phyloP scores from a whole-genome alignment of 2,797 vertebrate genomes.

The Kryptolebias ocellatus region DNA sequence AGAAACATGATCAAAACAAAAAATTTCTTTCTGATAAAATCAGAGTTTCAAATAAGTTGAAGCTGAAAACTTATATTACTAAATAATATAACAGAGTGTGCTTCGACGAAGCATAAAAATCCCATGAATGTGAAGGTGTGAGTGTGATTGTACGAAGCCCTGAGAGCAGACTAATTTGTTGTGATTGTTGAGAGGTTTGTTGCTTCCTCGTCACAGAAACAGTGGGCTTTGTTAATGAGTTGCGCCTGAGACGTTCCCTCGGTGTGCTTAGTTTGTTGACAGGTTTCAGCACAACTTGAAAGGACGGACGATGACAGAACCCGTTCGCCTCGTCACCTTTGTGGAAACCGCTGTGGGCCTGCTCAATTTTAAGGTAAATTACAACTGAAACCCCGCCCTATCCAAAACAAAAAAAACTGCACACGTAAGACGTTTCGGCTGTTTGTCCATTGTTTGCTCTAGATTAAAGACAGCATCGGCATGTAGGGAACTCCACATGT shows the following conservation, averaged over 20 bases:
- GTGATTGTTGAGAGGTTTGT: conserved; percentile 35
- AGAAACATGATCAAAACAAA: background rate
- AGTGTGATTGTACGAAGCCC: conserved; percentile 14
- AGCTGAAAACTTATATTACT: background rate
- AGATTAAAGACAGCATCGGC: conserved; percentile 70
- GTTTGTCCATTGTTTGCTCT: conserved; percentile 64
- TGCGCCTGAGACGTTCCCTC: conserved; percentile 48
- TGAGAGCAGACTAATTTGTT: conserved; percentile 47
- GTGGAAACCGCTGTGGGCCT: conserved; percentile 98
- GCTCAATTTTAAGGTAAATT: conserved; percentile 98
- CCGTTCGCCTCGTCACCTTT: conserved; percentile 96
- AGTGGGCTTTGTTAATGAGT: conserved; percentile 70
- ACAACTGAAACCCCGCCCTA: conserved; percentile 44
- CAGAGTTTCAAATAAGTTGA: conserved; percentile 8
- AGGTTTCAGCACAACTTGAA: conserved; percentile 91
- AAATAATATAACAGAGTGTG: background rate
- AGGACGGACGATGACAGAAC: conserved; percentile 89
- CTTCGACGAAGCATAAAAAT: conserved; percentile 9
- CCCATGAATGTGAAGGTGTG: conserved; percentile 2
- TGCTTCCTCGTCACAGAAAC: conserved; percentile 42
- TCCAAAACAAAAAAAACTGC: conserved; percentile 56
- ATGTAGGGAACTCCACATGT: conserved; percentile 58
- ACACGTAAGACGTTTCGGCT: conserved; percentile 63
- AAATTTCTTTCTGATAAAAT: background rate
- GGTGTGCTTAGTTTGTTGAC: conserved; percentile 93